phyloP scores from a whole-genome alignment of 2,888 invertebrate genomes.

The Micropterix aruncella region DNA sequence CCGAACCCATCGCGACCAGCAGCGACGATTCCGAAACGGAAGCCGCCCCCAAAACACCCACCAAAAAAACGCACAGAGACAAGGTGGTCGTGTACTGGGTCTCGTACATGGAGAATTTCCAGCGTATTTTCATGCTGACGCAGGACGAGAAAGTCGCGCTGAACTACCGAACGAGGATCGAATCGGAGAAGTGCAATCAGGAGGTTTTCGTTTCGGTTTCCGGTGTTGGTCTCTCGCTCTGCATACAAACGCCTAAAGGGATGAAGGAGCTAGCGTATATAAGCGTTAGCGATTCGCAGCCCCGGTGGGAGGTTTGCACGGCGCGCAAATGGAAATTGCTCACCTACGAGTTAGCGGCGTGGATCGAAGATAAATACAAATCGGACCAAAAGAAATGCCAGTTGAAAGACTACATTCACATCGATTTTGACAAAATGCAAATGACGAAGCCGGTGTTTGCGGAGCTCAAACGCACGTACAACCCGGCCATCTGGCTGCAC shows the following conservation, averaged over 20 bases:
- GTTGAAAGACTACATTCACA: conserved; percentile 63
- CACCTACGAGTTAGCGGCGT: conserved; percentile 61
- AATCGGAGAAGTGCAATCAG: conserved; percentile 51
- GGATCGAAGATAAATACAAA: conserved; percentile 70
- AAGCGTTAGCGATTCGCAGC: conserved; percentile 51
- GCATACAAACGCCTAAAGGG: conserved; percentile 25
- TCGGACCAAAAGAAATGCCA: conserved; percentile 56
- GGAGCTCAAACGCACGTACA: conserved; percentile 56
- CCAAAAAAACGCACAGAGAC: conserved; percentile 54
- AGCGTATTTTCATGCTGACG: conserved; percentile 59
- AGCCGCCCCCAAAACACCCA: conserved; percentile 21
- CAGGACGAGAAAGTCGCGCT: conserved; percentile 60
- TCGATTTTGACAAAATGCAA: conserved; percentile 72
- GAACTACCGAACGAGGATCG: conserved; percentile 40
- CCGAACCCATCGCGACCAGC: conserved; percentile 36
- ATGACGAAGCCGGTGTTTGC: conserved; percentile 80
- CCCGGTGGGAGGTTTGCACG: conserved; percentile 71
- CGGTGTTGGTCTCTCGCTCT: conserved; percentile 49
- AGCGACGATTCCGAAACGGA: conserved; percentile 42
- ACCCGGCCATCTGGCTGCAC: conserved; percentile 63
- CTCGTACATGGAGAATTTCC: conserved; percentile 60
- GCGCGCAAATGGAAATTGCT: conserved; percentile 68
- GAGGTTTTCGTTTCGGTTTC: conserved; percentile 56
- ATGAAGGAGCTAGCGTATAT: conserved; percentile 53
- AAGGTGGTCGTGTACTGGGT: conserved; percentile 71